Percentiles rank a stretch among this genome's conserved stretches.
Evolutionary conservation across 2,888 invertebrate genomes (phyloP).

Genomic region (Lomographa bimaculata): DNA sequence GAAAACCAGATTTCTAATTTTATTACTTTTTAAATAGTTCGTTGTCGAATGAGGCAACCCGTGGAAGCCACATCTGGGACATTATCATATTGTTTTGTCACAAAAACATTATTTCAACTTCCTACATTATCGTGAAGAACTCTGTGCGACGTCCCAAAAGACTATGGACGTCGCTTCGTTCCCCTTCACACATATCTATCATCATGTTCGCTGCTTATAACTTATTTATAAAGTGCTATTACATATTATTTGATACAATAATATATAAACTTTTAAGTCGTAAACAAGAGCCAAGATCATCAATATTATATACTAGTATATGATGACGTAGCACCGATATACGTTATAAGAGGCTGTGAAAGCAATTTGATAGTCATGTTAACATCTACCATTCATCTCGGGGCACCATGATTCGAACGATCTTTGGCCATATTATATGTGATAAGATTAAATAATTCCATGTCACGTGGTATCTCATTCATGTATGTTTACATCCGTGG

Average conservation of each 20-base stretch:
- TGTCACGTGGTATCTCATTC: slow-evolving; percentile 23
- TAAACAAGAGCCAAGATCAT: no score
- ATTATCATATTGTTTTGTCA: slow-evolving; percentile 30
- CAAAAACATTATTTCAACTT: slow-evolving; percentile 24
- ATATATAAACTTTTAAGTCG: no score
- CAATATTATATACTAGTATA: no score
- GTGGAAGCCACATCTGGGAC: slow-evolving; percentile 30
- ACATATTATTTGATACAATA: no score
- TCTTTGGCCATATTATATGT: slow-evolving; percentile 8
- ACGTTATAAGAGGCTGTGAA: slow-evolving; percentile 31
- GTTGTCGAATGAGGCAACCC: slow-evolving; percentile 10
- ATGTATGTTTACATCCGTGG: slow-evolving; percentile 14
- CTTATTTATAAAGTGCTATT: slow-evolving; percentile 7
- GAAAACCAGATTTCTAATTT: no score
- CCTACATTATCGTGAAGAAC: slow-evolving; percentile 34
- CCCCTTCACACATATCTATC: slow-evolving; percentile 16
- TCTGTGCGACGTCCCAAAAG: slow-evolving; percentile 31
- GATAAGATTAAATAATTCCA: slow-evolving; percentile 10
- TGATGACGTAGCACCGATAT: slow-evolving; percentile 2
- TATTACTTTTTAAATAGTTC: background rate
- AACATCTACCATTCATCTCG: slow-evolving; percentile 76
- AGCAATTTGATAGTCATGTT: slow-evolving; percentile 31
- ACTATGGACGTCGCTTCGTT: slow-evolving; percentile 33
- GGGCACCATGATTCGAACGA: slow-evolving; percentile 35
- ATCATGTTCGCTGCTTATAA: slow-evolving; percentile 14